Base-by-base conservation (phyloP, 1,140 invertebrate species). In the Bombus cullumanus region DNA sequence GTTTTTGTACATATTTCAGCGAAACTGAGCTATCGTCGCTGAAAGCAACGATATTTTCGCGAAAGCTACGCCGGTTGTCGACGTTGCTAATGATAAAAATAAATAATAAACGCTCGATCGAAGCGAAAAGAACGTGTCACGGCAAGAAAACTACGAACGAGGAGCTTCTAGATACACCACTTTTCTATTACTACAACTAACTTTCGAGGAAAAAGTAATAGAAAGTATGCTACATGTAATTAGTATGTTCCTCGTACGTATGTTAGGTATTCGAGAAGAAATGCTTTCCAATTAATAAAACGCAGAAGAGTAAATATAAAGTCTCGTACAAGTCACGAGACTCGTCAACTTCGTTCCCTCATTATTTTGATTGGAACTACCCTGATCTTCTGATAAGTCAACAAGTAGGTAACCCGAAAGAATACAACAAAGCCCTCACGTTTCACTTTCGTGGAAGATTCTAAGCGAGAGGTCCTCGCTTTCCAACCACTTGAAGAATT, bases 61-160 rank as follows among this genome's bases (percentile, higher is more conserved):
- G 80, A 84, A 84, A 79, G 53, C 57, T 28, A 12, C 39, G 34
- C 66, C 47, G n/a, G 34, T 43, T 28, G 2, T 37, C 22, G 37
- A 43, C 41, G 28, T 1, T 8, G 68, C 31, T 62, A 34, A 69
- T 59, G 47, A 43, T 41, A 47, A 59, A 78, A 69, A 69, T 72
- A 72, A 84, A 15, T 68, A 72, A 62, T 28, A 34, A 69, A 9
- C 66, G 57, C 6, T 59, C 25, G 39, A 69, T 25, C 28, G 28
- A 66, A 31, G 34, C 22, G 13, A 28, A 59, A 71, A 34, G 28
- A 43, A 59, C 47, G 13, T 22, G 64, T 71, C 39, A 15, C 37
- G 1, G 22, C n/a, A 57, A 78, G 37, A 78, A 84, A 43, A 78
- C 75, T 79, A 62, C 59, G 80, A 74, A 74, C 53, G 34, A 22